Evolutionary conservation across 2,113 vertebrate genomes (phyloP).

Genomic region (Forbesichthys agassizii): DNA sequence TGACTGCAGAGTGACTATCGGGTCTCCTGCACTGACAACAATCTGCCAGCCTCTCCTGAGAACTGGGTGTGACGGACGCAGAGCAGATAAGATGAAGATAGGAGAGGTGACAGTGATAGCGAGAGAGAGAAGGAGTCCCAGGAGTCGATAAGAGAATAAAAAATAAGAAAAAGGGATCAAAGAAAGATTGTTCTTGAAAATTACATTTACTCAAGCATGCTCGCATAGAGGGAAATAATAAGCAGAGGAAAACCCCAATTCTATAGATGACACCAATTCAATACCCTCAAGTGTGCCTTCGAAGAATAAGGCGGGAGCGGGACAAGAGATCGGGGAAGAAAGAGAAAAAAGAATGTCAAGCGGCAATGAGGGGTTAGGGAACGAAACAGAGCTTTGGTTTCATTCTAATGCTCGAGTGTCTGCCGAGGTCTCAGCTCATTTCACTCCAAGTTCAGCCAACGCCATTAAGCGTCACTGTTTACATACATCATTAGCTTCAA

Average conservation of each 20-base stretch:
- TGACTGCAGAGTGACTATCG: constrained; percentile 66
- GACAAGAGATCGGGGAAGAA: background rate
- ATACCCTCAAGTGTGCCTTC: constrained; percentile 44
- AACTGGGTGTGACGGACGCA: constrained; percentile 51
- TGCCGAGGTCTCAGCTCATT: constrained; percentile 50
- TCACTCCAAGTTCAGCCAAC: constrained; percentile 40
- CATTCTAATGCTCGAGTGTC: constrained; percentile 25
- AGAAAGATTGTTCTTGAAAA: constrained; percentile 57
- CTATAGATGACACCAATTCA: constrained; percentile 18
- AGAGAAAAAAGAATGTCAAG: background rate
- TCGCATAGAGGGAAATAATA: too few relatives aligned
- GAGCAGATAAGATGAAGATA: constrained; percentile 50
- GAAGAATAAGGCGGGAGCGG: constrained; percentile 12
- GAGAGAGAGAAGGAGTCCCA: constrained; percentile 54
- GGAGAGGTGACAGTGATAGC: constrained; percentile 51
- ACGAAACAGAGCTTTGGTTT: constrained; percentile 26
- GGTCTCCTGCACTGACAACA: constrained; percentile 64
- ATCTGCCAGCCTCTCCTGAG: constrained; percentile 60
- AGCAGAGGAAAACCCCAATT: background rate
- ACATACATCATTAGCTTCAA: constrained; percentile 44
- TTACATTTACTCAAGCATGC: constrained; percentile 11
- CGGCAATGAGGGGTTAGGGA: background rate
- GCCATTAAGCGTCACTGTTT: constrained; percentile 41
- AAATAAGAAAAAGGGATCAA: background rate
- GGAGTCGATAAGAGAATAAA: constrained; percentile 35